A percentile compares a stretch with the other conserved stretches of the same genome.
These are phyloP conservation scores for Sebastes vulpes DNA, from an alignment of 2,797 vertebrate species.

Conservation along the genomic window DNA sequence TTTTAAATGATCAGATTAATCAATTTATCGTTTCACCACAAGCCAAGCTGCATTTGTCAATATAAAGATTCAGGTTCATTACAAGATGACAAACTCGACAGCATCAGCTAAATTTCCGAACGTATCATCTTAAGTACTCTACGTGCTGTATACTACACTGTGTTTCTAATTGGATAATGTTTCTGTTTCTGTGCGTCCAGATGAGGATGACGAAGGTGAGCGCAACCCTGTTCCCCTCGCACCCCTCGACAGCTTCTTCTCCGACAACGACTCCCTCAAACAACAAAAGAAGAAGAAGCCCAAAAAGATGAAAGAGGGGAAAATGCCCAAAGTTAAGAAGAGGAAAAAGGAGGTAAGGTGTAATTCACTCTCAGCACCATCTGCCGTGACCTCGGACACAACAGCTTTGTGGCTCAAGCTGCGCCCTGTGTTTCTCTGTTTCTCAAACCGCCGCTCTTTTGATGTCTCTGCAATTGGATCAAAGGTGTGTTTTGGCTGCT, in stretches of 20 bases:
- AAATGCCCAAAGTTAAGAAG: conserved; percentile 91
- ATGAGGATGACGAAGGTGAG: conserved; percentile 91
- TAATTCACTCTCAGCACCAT: conserved; percentile 23
- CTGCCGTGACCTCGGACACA: conserved; percentile 43
- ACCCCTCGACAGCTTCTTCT: conserved; percentile 91
- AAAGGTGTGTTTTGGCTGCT: conserved; percentile 65
- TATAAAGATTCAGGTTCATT: not conserved
- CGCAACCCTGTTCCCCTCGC: conserved; percentile 78
- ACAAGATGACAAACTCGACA: not conserved
- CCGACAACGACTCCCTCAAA: conserved; percentile 87
- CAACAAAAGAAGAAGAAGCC: conserved; percentile 93
- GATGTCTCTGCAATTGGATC: conserved; percentile 64
- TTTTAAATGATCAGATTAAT: not conserved
- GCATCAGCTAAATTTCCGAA: not conserved
- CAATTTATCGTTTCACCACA: not conserved
- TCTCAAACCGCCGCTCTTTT: conserved; percentile 54
- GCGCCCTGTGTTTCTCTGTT: conserved; percentile 27
- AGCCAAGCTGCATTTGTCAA: not conserved
- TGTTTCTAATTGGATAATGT: not conserved
- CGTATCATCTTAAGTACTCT: not conserved
- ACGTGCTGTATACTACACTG: not conserved
- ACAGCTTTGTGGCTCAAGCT: conserved; percentile 48
- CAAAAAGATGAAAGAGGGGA: conserved; percentile 93
- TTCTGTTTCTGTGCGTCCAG: conserved; percentile 72
- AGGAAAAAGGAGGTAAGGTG: conserved; percentile 94